Evolutionary conservation across 2,113 vertebrate species (phyloP), one percentile per base, ranked within the genome.

Genomic region (Furnarius figulus): DNA sequence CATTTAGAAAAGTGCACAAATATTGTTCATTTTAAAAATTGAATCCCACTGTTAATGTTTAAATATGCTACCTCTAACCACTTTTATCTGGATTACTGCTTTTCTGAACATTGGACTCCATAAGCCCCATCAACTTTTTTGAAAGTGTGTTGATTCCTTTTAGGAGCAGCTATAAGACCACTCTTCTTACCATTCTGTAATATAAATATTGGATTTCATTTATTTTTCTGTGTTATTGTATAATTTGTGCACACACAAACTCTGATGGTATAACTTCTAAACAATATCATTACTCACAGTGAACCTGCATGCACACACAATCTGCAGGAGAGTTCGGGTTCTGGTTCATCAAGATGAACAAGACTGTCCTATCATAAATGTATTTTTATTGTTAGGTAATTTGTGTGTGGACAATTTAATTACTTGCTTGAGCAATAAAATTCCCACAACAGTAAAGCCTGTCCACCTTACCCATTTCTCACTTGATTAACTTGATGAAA

Each of bases 401-500:
- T 88, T 96, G 88, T 95, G 42, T 89, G 63, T 55, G 72, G 63
- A 82, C 27, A 67, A 81, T 83, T 83, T 94, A 97, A 97, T 94
- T 95, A 93, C 89, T 67, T 80, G 24, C 39, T 96, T 91, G 42
- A 87, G 87, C 71, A 85, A 56, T 82, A 95, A 93, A 70, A 72
- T 94, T 80, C 87, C 27, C 63, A 94, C 40, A 89, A 72, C 19
- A 92, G 82, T 73, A 86, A 94, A 84, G 59, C 28, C 37, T 86
- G 65, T 52, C 55, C 70, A 81, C 10, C 28, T 37, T 59, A 85
- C 22, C 63, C 50, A 79, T 92, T 92, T 84, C 73, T 90, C 76
- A 94, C 70, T 94, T 62, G 70, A 93, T 70, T 94, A 91, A 90
- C 66, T 74, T 94, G 53, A 56, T 95, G 80, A 96, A 95, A 85